A percentile compares a stretch with the other conserved stretches of the same genome.
These are phyloP conservation scores for Lerema accius DNA, from an alignment of 1,140 invertebrate species.

Conservation along the genomic window DNA sequence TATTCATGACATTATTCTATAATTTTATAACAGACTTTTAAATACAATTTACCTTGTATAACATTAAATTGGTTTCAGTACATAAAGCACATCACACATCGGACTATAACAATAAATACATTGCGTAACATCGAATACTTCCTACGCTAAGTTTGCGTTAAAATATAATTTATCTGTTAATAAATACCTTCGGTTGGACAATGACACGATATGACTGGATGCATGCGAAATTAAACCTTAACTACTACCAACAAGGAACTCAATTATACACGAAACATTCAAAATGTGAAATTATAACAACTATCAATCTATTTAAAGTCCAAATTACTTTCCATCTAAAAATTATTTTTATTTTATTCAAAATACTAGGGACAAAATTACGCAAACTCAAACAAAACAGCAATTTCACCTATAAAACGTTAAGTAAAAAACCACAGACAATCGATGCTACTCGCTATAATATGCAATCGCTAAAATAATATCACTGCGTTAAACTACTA, in stretches of 20 bases:
- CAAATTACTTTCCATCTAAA: constrained; percentile 25
- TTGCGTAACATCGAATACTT: constrained; percentile 67
- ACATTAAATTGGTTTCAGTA: constrained; percentile 70
- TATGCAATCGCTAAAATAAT: constrained; percentile 54
- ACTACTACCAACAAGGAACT: constrained; percentile 40
- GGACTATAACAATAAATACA: constrained; percentile 75
- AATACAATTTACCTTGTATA: constrained; percentile 72
- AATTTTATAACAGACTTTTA: constrained; percentile 77
- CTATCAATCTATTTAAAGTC: background rate
- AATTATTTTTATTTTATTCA: too few relatives aligned
- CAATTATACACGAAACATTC: constrained; percentile 36
- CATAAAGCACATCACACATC: constrained; percentile 63
- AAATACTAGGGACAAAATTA: too few relatives aligned
- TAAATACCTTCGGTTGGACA: constrained; percentile 53
- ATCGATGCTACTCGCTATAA: constrained; percentile 38
- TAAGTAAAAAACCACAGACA: constrained; percentile 37
- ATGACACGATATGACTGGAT: constrained; percentile 70
- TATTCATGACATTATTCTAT: constrained; percentile 66
- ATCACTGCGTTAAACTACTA: constrained; percentile 64
- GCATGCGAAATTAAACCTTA: constrained; percentile 50
- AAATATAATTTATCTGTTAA: constrained; percentile 45
- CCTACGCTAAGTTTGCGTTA: constrained; percentile 55
- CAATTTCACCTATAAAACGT: constrained; percentile 35
- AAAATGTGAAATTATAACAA: constrained; percentile 22
- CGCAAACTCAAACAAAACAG: constrained; percentile 21